Base-by-base conservation (phyloP, 1,140 invertebrate species). In the Lasaia peninsularis region DNA sequence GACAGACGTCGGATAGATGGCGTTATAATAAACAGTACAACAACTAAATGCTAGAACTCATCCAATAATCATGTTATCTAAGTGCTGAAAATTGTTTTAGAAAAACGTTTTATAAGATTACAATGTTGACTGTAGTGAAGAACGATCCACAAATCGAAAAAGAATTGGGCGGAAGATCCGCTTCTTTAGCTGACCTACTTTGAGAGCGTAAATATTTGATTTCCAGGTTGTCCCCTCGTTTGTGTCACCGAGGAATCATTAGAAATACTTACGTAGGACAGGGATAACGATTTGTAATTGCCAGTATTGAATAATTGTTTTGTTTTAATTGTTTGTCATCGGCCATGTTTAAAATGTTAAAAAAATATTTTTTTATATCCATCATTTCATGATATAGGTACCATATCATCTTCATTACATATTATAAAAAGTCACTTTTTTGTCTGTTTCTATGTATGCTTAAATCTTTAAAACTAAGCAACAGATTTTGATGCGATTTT, bases 181-280 rank as follows among this genome's bases (percentile, higher is more conserved):
- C n/a, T 40, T 11, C 35, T 40, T 40, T 52, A 7, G 24, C 28
- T 52, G 50, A 52, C 50, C 50, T 52, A 52, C 32, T 52, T 52
- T 6, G 24, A 32, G 24, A 28, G 28, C 32, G 32, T 52, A 16
- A 52, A 52, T 52, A 52, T 52, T 52, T 52, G 50, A 52, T 52
- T 32, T 33, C 35, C 35, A 16, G 35, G 35, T 52, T 52, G n/a
- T 12, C 50, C 31, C 21, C 50, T 52, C 33, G 50, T 52, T 52
- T 52, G 32, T 33, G 50, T 51, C 28, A 24, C 21, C n/a, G 7
- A 40, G 6, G 34, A 2, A 11, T 40, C 35, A 40, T 40, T 40
- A 40, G 24, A 14, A 14, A 40, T n/a, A 40, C 35, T 40, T 40
- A 40, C 16, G 16, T 2, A 40, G 12, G 16, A 40, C 35, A 40